Base-by-base conservation (phyloP, 2,888 invertebrate genomes). In the Eupithecia centaureata region DNA sequence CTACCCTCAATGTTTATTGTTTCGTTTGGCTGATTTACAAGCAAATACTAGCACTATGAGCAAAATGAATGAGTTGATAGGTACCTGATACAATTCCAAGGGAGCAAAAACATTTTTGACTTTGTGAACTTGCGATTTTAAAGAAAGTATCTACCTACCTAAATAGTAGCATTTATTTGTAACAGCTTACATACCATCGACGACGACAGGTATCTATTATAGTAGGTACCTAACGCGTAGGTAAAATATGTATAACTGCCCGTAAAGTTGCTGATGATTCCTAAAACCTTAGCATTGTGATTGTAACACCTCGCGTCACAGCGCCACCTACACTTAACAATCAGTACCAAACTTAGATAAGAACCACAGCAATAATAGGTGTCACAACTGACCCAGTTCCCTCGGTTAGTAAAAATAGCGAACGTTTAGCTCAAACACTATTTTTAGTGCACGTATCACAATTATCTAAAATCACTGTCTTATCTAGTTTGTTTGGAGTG, bases 381-480 rank as follows among this genome's bases (percentile, higher is more conserved):
- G 86, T 85, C 87, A 84, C 84, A 70, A 75, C 69, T 90, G 92
- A 92, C 92, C 92, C 85, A 92, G 79, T 89, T 92, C 87, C 47
- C 47, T 88, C 87, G 86, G 80, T 81, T 83, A 86, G 86, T 90
- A 91, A 92, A 92, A 93, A 92, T 92, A 93, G 91, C 90, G 82
- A 76, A 80, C 84, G 86, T 91, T 92, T 91, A 91, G 91, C 92
- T 93, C 92, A 85, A 89, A 84, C 85, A 87, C 92, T 93, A 93
- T 92, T 92, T 90, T 85, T 92, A 92, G 90, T 87, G 84, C 85
- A 84, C 86, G 85, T 89, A 90, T 91, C 87, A 87, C 81, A 82
- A 84, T 89, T 87, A 87, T 87, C 83, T 85, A 73, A 85, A 86
- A 84, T 78, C 83, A 86, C 83, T 84, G 89, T 87, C 84, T 86